Conservation (phyloP, 2,888 invertebrate species). For the Oasisia sp. region DNA sequence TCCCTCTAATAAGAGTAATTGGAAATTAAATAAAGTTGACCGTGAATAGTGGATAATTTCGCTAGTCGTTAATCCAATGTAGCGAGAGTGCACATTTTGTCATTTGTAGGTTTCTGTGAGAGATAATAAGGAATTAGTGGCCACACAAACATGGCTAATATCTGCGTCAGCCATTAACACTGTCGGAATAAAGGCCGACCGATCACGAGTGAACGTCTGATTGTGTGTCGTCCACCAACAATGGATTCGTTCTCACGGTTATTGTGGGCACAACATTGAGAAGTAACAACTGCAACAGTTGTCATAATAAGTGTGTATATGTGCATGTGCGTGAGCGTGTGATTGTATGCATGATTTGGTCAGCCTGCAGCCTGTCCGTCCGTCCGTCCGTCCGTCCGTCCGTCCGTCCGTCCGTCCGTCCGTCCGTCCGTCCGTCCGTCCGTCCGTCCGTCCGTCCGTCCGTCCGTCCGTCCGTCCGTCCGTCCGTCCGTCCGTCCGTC, state of each 20-base stretch:
- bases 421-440: no score
- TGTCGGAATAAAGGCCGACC: background rate
- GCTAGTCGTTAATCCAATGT: background rate
- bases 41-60: conserved; percentile 12
- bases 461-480: no score
- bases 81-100: conserved; percentile 9
- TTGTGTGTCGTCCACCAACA: background rate
- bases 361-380: no score
- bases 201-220: background rate
- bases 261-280: background rate
- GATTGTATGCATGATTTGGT: no score
- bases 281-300: background rate
- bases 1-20: background rate
- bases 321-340: background rate
- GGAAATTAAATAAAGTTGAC: conserved; percentile 10
- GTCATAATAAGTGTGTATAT: no score
- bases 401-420: no score
- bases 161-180: background rate
- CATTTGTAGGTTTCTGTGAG: background rate
- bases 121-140: background rate
- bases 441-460: no score
- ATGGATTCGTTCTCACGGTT: background rate
- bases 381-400: no score
- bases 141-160: conserved; percentile 4
- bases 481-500: no score